Base-by-base conservation (phyloP, 2,797 vertebrate genomes). In the Liparis tanakae region DNA sequence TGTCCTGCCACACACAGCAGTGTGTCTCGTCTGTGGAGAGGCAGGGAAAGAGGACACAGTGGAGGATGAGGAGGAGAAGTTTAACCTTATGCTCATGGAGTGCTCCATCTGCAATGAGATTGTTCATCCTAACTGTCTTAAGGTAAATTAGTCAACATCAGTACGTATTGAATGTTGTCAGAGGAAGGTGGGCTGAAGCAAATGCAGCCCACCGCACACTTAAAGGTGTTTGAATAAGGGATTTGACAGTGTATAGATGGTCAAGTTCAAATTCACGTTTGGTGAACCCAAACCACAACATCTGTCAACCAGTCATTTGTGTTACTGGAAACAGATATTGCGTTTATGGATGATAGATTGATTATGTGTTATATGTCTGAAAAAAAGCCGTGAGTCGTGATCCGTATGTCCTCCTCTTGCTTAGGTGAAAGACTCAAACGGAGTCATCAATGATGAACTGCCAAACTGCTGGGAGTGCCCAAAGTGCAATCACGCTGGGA, bases 381-480 rank as follows among this genome's bases (percentile, higher is more conserved):
- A 63, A 34, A 17, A 4, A 33, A 17, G 7, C 7, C 0, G 4
- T 78, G 36, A 63, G n/a, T 39, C 54, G 39, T 5, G 4, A 15
- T 10, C 17, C 57, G 1, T n/a, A 1, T 75, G n/a, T 73, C 18
- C 44, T 87, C 30, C 82, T 57, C 85, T 54, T 79, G 17, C 13
- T 34, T 85, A 98, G 97, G 96, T 97, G 78, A 97, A 97, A 90
- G 97, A 98, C 89, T 96, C 96, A 6, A 96, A 95, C 33, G 97
- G 97, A 72, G 96, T 98, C 18, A 96, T 99, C 76, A 99, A 99
- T 20, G 96, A 98, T 1, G 98, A 98, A 90, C 89, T 99, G 86
- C 98, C 98, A n/a, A 99, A 99, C 93, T 99, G 98, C 94, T 99
- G 98, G 98, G 98, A 99, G 88, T 99, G 98, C 87, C 97, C 97